phyloP scores from a whole-genome alignment of 2,113 vertebrate genomes.

The Oreochromis tanganicae region DNA sequence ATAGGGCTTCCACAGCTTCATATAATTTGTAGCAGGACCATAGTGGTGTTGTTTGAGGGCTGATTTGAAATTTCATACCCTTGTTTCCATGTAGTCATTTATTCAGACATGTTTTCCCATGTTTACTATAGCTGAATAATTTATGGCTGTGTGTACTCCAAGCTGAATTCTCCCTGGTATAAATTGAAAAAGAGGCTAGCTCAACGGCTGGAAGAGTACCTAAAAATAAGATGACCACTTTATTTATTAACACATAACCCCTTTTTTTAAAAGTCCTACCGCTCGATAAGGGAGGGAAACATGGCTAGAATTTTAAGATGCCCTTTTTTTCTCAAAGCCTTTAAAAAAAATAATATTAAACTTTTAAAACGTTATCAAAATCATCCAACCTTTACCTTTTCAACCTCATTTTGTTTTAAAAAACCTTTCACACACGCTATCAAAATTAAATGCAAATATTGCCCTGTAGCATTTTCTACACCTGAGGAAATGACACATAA shows the following conservation, averaged over 20 bases:
- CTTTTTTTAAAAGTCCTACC: not conserved
- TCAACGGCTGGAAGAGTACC: not conserved
- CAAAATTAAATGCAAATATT: not conserved
- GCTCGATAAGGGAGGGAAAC: not conserved
- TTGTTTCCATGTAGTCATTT: constrained; percentile 42
- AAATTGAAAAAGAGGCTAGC: constrained; percentile 4
- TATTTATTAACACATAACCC: not conserved
- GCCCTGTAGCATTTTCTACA: not conserved
- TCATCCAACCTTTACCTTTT: not conserved
- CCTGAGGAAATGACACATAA: not conserved
- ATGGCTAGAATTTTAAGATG: not conserved
- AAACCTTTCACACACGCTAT: not conserved
- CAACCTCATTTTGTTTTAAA: not conserved
- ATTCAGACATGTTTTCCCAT: constrained; percentile 45
- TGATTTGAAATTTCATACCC: constrained; percentile 10
- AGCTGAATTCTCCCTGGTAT: constrained; percentile 30
- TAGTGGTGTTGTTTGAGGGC: not conserved
- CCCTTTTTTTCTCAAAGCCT: not conserved
- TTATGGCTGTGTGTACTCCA: constrained; percentile 20
- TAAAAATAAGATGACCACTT: constrained; percentile 37
- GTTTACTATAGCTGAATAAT: constrained; percentile 58
- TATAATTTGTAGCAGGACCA: not conserved
- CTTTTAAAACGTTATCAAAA: not conserved
- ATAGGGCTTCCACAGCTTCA: not conserved
- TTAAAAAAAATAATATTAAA: not conserved